phyloP scores from a whole-genome alignment of 2,888 invertebrate genomes.

The Spodoptera exigua region DNA sequence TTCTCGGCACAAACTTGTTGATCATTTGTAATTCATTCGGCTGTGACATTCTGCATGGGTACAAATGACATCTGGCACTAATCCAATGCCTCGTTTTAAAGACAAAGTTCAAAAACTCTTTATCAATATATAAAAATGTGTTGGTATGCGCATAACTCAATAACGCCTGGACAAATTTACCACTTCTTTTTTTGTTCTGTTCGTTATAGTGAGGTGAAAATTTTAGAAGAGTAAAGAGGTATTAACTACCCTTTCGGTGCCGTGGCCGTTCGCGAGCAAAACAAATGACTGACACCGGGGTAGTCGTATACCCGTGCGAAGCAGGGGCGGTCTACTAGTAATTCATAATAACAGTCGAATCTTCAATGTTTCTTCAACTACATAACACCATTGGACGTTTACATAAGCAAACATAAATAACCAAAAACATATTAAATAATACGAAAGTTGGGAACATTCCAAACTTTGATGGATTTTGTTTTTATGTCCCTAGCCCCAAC shows the following conservation, averaged over 20 bases:
- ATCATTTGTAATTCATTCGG: conserved; percentile 13
- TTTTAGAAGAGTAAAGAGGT: too few species aligned
- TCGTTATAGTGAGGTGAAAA: too few species aligned
- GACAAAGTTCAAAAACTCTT: conserved; percentile 8
- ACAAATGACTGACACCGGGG: too few species aligned
- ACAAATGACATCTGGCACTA: conserved; percentile 14
- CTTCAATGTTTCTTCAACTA: conserved; percentile 15
- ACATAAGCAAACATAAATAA: conserved; percentile 17
- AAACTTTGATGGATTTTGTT: conserved; percentile 44
- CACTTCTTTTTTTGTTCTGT: too few species aligned
- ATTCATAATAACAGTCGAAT: conserved; percentile 14
- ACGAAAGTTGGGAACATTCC: conserved; percentile 43
- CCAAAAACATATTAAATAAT: conserved; percentile 40
- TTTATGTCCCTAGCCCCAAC: conserved; percentile 8
- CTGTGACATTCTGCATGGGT: conserved; percentile 13
- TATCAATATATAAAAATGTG: too few species aligned
- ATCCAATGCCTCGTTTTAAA: conserved; percentile 6
- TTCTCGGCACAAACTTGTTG: conserved; percentile 8
- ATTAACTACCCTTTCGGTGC: too few species aligned
- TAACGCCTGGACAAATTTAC: too few species aligned
- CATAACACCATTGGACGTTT: conserved; percentile 14
- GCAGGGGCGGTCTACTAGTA: too few species aligned
- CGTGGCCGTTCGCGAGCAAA: too few species aligned
- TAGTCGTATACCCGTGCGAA: too few species aligned
- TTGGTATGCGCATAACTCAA: too few species aligned